These are phyloP conservation scores for Thryonomys swinderianus DNA, from an alignment of 2,113 vertebrate genomes.

Conservation along the genomic window DNA sequence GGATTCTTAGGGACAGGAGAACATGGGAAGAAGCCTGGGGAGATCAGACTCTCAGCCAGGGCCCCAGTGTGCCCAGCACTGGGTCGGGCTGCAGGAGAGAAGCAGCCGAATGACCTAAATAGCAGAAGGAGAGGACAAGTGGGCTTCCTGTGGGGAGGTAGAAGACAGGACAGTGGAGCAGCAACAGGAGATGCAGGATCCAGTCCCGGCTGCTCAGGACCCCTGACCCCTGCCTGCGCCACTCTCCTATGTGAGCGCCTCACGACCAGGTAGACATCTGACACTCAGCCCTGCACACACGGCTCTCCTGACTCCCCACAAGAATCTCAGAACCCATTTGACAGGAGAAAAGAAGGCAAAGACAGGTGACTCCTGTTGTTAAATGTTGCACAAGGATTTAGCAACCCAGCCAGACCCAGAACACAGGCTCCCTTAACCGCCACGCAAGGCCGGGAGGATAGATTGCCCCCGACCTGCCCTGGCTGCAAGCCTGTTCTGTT, in stretches of 20 bases:
- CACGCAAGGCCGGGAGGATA: accelerated
- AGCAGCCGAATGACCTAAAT: no score
- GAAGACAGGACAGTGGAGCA: neutral
- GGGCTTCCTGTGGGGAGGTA: accelerated
- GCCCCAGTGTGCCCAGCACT: no score
- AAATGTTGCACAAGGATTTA: neutral
- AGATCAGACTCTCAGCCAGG: neutral
- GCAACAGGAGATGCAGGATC: no score
- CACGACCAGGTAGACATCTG: accelerated
- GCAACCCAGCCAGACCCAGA: no score
- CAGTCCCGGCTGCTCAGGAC: neutral
- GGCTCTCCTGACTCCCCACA: neutral
- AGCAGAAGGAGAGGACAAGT: neutral
- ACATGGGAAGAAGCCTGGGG: neutral
- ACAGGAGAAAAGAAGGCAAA: neutral
- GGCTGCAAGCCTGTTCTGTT: neutral
- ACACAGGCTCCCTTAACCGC: neutral
- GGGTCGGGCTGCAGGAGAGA: neutral
- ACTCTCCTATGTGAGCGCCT: no score
- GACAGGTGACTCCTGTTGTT: neutral
- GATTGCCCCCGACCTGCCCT: neutral
- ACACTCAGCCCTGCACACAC: neutral
- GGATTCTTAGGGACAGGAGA: neutral
- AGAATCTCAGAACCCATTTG: neutral
- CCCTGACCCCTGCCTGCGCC: neutral